Base-by-base conservation (phyloP, 2,888 invertebrate genomes). In the Drosophila cracens region DNA sequence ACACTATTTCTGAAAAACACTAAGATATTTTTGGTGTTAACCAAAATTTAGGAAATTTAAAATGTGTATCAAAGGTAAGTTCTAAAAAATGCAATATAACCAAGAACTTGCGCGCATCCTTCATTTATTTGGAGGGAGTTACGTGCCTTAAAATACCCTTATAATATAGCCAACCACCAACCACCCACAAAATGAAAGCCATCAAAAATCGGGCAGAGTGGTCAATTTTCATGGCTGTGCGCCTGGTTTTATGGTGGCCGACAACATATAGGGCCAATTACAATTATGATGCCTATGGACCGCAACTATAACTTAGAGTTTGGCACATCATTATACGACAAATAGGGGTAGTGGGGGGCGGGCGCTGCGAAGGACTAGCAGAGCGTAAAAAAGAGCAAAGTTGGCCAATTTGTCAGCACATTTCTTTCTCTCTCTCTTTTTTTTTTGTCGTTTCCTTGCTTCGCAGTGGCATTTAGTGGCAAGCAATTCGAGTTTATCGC, bases 241-340 rank as follows among this genome's bases (percentile, higher is more conserved):
- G 53, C 10, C 48, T 58, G 58, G 72, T 75, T 71, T 81, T 78
- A 78, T 38, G n/a, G 8, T 60, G 31, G 49, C 36, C 18, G n/a
- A 34, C 29, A 31, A 38, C 29, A 54, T 57, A 54, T 64, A 51
- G 72, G 52, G 56, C 60, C 76, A 67, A 79, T 80, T 76, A 70
- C 66, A 72, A 63, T 68, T 72, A 72, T 70, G 75, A 77, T 61
- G 76, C 52, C 72, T 60, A 51, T 58, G 75, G 61, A 63, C 53
- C 64, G 63, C 56, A 84, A 79, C 88, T 85, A 87, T 83, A 83
- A 85, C 65, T 83, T 74, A 82, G 82, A 52, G 74, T 77, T 87
- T 77, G 78, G 74, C 74, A 71, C 81, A 71, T 73, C 68, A 71
- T 66, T 60, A 67, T 38, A 16, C 36, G 51, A 71, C 33, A 25